These are phyloP conservation scores for Scaptomyza polygonia DNA, from an alignment of 2,888 invertebrate genomes.

Conservation along the genomic window DNA sequence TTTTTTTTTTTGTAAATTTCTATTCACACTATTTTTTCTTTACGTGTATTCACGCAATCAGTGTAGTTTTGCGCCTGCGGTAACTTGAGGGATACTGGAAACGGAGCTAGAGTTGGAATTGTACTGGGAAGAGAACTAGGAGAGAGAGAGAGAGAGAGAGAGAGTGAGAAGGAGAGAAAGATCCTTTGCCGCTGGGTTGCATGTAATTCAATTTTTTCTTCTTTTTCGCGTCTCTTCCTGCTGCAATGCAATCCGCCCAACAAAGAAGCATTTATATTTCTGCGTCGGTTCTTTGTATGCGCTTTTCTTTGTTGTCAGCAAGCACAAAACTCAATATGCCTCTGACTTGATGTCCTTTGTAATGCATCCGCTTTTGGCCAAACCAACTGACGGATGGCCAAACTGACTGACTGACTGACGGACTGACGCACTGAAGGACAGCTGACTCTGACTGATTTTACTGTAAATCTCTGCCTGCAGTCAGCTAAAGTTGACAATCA, in stretches of 20 bases:
- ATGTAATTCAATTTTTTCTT: constrained; percentile 76
- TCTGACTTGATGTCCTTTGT: constrained; percentile 73
- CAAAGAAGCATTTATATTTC: constrained; percentile 80
- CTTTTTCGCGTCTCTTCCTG: constrained; percentile 9
- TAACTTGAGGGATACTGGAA: constrained; percentile 49
- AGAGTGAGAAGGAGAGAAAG: not conserved
- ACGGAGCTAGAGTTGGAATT: constrained; percentile 8
- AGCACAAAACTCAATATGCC: constrained; percentile 71
- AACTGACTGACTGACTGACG: constrained; percentile 16
- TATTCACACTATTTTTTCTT: not conserved
- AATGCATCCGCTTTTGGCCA: constrained; percentile 72
- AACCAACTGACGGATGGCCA: constrained; percentile 28
- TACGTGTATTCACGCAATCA: constrained; percentile 55
- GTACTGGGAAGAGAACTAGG: not conserved
- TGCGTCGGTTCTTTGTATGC: constrained; percentile 74
- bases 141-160: not conserved
- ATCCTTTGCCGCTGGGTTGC: constrained; percentile 53
- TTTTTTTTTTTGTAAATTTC: no score
- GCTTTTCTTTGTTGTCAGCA: constrained; percentile 74
- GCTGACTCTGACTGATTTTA: constrained; percentile 22
- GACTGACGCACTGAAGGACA: constrained; percentile 10
- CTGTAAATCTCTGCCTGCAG: constrained; percentile 63
- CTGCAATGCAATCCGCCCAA: constrained; percentile 57
- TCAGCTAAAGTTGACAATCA: constrained; percentile 46
- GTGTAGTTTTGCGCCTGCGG: constrained; percentile 79